Base-by-base conservation (phyloP, 2,113 vertebrate genomes). In the Hippocampus comes region DNA sequence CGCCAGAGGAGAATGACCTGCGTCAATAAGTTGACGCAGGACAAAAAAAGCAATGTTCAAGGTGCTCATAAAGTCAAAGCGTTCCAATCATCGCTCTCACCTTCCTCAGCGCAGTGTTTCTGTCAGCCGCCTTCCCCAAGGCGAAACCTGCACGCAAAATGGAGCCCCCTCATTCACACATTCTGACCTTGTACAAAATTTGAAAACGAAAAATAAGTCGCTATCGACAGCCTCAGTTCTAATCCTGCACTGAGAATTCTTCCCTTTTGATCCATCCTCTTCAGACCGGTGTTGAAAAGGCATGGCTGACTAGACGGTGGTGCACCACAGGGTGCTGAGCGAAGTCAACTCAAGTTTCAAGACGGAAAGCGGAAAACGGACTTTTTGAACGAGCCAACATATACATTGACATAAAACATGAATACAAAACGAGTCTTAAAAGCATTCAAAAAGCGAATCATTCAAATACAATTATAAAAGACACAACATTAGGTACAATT, bases 91-190 rank as follows among this genome's bases (percentile, higher is more conserved):
- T 61, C 14, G 12, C 23, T 30, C 42, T 27, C 90, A 99, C 97
- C 82, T 99, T 99, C 84, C 96, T 93, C 66, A 98, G 87, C 49
- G 96, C 97, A 0, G 92, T 92, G 9, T n/a, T 78, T 81, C 94
- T 90, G 71, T 99, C 94, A 66, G 87, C 51, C 65, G 95, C 95
- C 82, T 98, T 99, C 51, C 95, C 97, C 81, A 98, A 0, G 0
- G 97, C 97, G 86, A 97, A 99, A 59, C 97, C 97, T 98, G 82
- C 1, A 43, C 66, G 71, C 9, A 41, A 55, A 64, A 4, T 1
- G 10, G 1, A 49, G 17, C n/a, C 3, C 0, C n/a, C 21, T 56
- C 56, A 27, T 57, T 48, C 34, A 66, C 34, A 66, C 63, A 53
- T 17, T 15, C 10, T 14, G 23, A 57, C 56, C 25, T 27, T 23